phyloP scores from a whole-genome alignment of 1,140 invertebrate species.

The Drosophila parvula region DNA sequence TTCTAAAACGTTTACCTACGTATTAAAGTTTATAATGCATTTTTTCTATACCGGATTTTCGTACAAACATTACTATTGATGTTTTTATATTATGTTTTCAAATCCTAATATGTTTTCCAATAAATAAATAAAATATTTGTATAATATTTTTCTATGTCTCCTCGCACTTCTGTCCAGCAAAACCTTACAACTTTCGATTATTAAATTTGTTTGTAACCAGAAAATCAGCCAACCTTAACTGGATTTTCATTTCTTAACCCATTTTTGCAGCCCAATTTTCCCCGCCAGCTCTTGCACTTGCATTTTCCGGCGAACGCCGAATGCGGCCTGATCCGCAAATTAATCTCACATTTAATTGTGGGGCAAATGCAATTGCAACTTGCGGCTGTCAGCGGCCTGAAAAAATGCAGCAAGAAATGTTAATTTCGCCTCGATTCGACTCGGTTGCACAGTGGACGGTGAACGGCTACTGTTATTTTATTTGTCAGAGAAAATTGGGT shows the following conservation, averaged over 20 bases:
- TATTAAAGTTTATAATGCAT: neutral
- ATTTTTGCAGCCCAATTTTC: slow-evolving; percentile 31
- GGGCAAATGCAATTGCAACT: slow-evolving; percentile 58
- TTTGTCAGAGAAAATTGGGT: slow-evolving; percentile 60
- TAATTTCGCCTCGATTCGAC: slow-evolving; percentile 39
- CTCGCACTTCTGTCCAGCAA: neutral
- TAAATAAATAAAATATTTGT: too few relatives aligned
- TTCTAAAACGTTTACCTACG: neutral
- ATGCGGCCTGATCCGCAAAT: slow-evolving; percentile 50
- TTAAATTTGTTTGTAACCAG: neutral
- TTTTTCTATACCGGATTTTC: neutral
- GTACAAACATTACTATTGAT: neutral
- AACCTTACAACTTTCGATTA: neutral
- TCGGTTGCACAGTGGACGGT: slow-evolving; percentile 19
- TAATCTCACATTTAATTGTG: slow-evolving; percentile 62
- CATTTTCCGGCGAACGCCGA: slow-evolving; percentile 29
- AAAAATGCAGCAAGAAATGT: slow-evolving; percentile 37
- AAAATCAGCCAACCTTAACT: slow-evolving; percentile 1
- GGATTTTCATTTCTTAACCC: slow-evolving; percentile 39
- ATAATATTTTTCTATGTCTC: too few relatives aligned
- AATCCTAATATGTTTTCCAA: too few relatives aligned
- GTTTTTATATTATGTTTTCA: neutral
- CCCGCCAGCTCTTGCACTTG: slow-evolving; percentile 21
- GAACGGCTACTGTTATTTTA: slow-evolving; percentile 50
- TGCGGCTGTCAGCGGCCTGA: slow-evolving; percentile 30